A percentile compares a stretch with the other conserved stretches of the same genome.
phyloP scores from a whole-genome alignment of 2,888 invertebrate species.

The Oxyteleia sp. region DNA sequence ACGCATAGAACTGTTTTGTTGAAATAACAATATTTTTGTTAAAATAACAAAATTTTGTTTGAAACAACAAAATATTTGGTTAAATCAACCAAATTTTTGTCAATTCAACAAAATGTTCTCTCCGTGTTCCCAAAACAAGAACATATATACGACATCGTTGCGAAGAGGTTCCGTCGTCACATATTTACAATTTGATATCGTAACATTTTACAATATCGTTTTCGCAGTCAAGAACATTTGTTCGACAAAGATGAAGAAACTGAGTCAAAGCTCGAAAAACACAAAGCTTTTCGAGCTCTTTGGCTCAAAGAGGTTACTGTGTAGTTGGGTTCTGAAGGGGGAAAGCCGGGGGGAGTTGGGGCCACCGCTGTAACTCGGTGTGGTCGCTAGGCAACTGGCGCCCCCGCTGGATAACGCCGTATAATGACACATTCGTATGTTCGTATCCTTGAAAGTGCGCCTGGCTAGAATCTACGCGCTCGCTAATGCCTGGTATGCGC shows the following conservation, averaged over 20 bases:
- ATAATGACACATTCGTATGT: constrained; percentile 63
- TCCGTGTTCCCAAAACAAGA: too few relatives aligned
- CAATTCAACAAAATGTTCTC: too few relatives aligned
- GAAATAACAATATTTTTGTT: too few relatives aligned
- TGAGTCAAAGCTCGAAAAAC: constrained; percentile 25
- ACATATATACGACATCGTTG: too few relatives aligned
- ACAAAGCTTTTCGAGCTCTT: constrained; percentile 36
- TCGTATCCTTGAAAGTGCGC: constrained; percentile 44
- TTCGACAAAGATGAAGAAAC: constrained; percentile 21
- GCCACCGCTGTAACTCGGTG: constrained; percentile 44
- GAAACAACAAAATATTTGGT: too few relatives aligned
- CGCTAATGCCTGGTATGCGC: constrained; percentile 14
- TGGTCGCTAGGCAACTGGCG: constrained; percentile 66
- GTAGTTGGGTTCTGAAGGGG: constrained; percentile 13
- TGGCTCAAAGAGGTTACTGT: constrained; percentile 42
- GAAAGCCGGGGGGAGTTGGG: constrained; percentile 7
- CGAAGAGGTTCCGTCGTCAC: too few relatives aligned
- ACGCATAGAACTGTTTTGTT: too few relatives aligned
- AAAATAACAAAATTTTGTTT: too few relatives aligned
- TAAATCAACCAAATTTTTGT: too few relatives aligned
- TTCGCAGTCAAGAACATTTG: background rate
- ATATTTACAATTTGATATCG: background rate
- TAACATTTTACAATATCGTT: background rate
- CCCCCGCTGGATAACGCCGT: constrained; percentile 51
- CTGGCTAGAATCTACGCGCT: constrained; percentile 33